Base-by-base conservation (phyloP, 2,113 vertebrate genomes). In the Petrocephalus zakoni region DNA sequence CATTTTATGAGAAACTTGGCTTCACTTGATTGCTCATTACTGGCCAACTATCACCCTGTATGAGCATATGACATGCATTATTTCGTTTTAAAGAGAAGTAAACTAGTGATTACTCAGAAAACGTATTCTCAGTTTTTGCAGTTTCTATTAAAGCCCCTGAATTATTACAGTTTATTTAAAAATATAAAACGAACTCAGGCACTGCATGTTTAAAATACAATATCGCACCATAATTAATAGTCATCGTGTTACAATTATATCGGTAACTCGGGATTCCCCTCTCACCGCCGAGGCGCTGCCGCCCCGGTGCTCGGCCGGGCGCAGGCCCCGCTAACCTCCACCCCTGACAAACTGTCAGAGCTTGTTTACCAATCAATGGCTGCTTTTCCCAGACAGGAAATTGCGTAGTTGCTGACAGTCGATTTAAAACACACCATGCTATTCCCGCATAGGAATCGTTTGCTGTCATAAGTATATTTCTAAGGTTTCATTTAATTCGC, bases 301-400 rank as follows among this genome's bases (percentile, higher is more conserved):
- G 17, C 61, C 42, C 86, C 47, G 61, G 42, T 42, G 42, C 42
- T 42, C 42, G 1, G 42, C 42, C 42, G 42, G 42, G 37, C 86
- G 34, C 37, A n/a, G 7, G 22, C 64, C 19, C 53, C 52, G 42
- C 88, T 68, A 87, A 72, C 52, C 52, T 53, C 88, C 75, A n/a
- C 78, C 84, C 84, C n/a, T 92, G 91, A 92, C 92, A 89, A 89
- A 88, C 25, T 72, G 84, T 72, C 83, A 58, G 87, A 0, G 47
- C 55, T 87, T 89, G 91, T 92, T 86, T 91, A 92, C 95, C 95
- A 96, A 95, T 95, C 94, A 89, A 92, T 89, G 34, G 1, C 90
- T 42, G 55, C 85, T 46, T 56, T 91, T 83, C 89, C 84, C 89
- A 86, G 56, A 89, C 95, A 94, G 96, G 97, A 97, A 95, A 72